Conservation (phyloP, 2,797 vertebrate genomes). For the Catharus ustulatus region DNA sequence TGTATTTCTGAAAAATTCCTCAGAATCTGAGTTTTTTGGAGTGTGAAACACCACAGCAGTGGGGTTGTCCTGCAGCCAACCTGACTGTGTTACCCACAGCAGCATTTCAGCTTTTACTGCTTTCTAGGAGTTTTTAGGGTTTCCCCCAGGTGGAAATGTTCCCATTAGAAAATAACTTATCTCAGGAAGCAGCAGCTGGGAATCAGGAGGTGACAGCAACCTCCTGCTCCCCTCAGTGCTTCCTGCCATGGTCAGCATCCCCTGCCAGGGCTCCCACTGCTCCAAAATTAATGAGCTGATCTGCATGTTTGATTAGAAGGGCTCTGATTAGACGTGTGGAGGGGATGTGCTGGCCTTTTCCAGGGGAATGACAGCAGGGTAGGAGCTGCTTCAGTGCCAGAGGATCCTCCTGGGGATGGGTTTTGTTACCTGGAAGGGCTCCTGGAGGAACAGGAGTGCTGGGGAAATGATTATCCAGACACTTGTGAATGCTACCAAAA, state of each 20-base stretch:
- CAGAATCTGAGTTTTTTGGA: not conserved
- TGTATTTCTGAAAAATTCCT: not conserved
- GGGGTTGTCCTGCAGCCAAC: not conserved
- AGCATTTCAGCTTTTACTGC: not conserved
- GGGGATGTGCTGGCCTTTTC: not conserved
- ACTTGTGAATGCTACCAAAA: not conserved
- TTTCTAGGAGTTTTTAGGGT: not conserved
- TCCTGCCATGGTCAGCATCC: not conserved
- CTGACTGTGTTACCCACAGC: fast-evolving
- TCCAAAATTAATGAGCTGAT: not conserved
- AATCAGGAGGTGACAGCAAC: not conserved
- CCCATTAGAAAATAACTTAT: not conserved
- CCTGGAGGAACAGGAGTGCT: not conserved
- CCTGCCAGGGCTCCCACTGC: not conserved
- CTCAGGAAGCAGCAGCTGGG: not conserved
- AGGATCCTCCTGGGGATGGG: not conserved
- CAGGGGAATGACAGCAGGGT: not conserved
- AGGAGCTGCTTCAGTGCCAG: not conserved
- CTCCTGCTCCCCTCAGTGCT: not conserved
- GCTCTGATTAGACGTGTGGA: not conserved
- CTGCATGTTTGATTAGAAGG: not conserved
- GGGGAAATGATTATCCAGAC: not conserved
- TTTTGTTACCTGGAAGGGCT: not conserved
- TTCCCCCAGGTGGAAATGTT: not conserved
- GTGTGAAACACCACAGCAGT: not conserved